A percentile compares a stretch with the other conserved stretches of the same genome.
phyloP scores from a whole-genome alignment of 2,797 vertebrate species.

The Eutrigla gurnardus region DNA sequence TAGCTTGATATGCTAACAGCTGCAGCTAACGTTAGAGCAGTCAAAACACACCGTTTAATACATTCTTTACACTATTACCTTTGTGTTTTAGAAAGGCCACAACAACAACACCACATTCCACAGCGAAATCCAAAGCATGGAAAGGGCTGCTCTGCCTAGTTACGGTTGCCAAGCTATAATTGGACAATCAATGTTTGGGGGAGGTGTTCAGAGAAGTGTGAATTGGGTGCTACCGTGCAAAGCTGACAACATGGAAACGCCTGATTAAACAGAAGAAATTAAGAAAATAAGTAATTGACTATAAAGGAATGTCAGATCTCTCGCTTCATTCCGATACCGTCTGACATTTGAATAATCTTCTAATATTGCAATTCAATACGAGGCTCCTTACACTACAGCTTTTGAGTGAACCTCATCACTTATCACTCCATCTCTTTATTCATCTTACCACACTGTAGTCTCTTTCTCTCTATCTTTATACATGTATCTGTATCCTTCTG shows the following conservation, averaged over 20 bases:
- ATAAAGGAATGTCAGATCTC: constrained; percentile 49
- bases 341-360: constrained; percentile 69
- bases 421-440: constrained; percentile 57
- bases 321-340: constrained; percentile 38
- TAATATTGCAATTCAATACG: constrained; percentile 69
- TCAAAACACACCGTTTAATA: neutral
- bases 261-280: constrained; percentile 40
- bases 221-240: constrained; percentile 12
- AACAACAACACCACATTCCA: neutral
- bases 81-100: neutral
- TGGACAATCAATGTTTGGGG: constrained; percentile 13
- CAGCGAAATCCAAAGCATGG: neutral
- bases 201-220: neutral
- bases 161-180: constrained; percentile 6
- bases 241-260: constrained; percentile 29
- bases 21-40: neutral
- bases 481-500: constrained; percentile 27
- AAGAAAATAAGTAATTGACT: constrained; percentile 47
- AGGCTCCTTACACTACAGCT: constrained; percentile 53
- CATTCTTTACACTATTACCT: neutral
- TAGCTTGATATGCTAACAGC: neutral
- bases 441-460: constrained; percentile 48
- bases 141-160: neutral
- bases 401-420: constrained; percentile 66
- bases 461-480: constrained; percentile 36